Conservation (phyloP, 2,113 vertebrate species). For the Tupaia tana region DNA sequence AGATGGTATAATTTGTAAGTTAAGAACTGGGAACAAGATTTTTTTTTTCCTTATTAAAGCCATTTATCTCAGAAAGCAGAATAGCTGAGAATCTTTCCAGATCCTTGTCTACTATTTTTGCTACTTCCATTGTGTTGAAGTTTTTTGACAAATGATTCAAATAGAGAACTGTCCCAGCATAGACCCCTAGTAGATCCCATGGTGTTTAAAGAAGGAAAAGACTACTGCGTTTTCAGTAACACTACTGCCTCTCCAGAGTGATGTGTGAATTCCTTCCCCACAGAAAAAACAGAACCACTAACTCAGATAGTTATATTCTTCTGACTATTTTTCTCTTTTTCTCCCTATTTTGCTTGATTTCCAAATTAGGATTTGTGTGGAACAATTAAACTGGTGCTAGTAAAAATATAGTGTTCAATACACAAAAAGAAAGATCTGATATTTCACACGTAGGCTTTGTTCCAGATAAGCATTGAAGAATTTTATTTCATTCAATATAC, state of each 20-base stretch:
- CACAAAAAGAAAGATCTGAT: constrained; percentile 15
- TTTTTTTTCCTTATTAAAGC: constrained; percentile 38
- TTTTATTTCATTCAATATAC: constrained; percentile 30
- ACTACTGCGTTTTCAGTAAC: background rate
- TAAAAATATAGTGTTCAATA: constrained; percentile 1
- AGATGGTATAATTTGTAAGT: constrained; percentile 57
- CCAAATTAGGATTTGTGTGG: constrained; percentile 1
- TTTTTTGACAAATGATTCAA: constrained; percentile 35
- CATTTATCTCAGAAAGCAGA: constrained; percentile 55
- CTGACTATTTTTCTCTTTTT: background rate
- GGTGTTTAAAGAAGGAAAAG: constrained; percentile 18
- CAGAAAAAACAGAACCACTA: constrained; percentile 15
- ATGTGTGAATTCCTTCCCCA: constrained; percentile 8
- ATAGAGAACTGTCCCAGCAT: background rate
- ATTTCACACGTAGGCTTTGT: constrained; percentile 28
- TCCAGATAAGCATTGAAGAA: constrained; percentile 15
- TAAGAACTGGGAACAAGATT: constrained; percentile 30
- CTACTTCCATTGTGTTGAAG: constrained; percentile 38
- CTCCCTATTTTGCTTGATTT: constrained; percentile 28
- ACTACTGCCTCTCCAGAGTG: constrained; percentile 23
- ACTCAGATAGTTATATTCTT: constrained; percentile 27
- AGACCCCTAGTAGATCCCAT: background rate
- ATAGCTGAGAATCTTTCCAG: constrained; percentile 25
- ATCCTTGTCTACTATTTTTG: constrained; percentile 26
- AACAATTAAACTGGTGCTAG: constrained; percentile 32